Evolutionary conservation across 2,888 invertebrate genomes (phyloP), one percentile per base, ranked within the genome.

Genomic region (Lutraria lutraria): DNA sequence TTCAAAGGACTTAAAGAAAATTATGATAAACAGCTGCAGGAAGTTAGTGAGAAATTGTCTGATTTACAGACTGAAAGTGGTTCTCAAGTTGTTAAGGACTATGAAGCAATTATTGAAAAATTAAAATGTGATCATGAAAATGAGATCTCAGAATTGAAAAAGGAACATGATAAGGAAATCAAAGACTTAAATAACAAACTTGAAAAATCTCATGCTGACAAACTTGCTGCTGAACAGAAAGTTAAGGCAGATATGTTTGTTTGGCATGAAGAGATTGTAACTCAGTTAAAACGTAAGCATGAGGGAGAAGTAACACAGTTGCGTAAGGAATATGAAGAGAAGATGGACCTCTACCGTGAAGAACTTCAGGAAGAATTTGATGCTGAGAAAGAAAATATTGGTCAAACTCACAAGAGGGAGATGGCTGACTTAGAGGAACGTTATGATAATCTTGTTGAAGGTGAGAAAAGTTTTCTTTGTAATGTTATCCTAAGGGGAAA

Each of bases 381-480:
- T 31, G 89, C 88, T 15, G 95, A 95, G 83, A 93, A 93, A 82
- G 91, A 92, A 13, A 92, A 92, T 60, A 82, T 95, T 31, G 86
- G 90, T 6, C 88, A 91, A 63, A 89, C 92, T 43, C 93, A 95
- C 72, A 91, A 93, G 88, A 88, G 80, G 3, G 92, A 94, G 60
- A 82, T 95, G 63, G 82, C 88, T 4, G 94, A 95, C n/a, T 83
- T 91, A 13, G 94, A 95, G 81, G 95, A 94, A 16, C 94, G 94
- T 92, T 94, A 95, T 91, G 94, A 94, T 54, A 92, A 89, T 76
- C 91, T 95, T 34, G 91, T 95, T 80, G 94, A 95, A 93, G 94
- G 95, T 95, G 80, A 76, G 31, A 12, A 76, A 15, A 29, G 15
- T 29, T 72, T 1, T 31, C 31, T 31, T 68, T 25, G 21, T 4